phyloP scores from a whole-genome alignment of 2,113 vertebrate species.

The Anguilla japonica region DNA sequence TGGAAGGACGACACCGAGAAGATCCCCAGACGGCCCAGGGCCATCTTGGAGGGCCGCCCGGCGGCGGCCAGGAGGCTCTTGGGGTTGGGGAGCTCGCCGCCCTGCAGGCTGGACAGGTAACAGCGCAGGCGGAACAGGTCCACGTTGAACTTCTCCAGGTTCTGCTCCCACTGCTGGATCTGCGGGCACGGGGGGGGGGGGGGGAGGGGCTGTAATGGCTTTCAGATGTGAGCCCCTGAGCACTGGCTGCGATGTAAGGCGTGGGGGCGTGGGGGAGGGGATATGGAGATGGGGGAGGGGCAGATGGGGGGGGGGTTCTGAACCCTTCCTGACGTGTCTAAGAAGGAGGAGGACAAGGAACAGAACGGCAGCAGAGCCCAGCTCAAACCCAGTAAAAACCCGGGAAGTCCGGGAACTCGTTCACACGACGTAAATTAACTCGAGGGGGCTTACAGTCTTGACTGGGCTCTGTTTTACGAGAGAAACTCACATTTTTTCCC shows the following conservation, averaged over 20 bases:
- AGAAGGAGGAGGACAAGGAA: not conserved
- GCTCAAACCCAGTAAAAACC: not conserved
- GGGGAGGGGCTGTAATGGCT: not conserved
- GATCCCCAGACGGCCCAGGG: constrained; percentile 82
- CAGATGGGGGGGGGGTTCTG: not conserved
- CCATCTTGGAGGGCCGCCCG: constrained; percentile 84
- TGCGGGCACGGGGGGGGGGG: constrained; percentile 46
- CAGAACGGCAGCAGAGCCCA: not conserved
- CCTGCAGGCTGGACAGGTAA: constrained; percentile 91
- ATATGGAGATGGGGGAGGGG: not conserved
- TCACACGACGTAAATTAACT: not conserved
- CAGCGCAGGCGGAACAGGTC: constrained; percentile 88
- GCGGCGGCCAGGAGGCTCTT: constrained; percentile 86
- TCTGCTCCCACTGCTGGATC: constrained; percentile 97
- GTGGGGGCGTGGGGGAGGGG: not conserved
- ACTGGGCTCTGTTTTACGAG: not conserved
- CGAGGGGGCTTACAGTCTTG: not conserved
- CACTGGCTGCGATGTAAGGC: not conserved
- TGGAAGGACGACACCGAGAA: constrained; percentile 93
- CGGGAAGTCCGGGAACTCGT: not conserved
- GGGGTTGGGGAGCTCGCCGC: constrained; percentile 88
- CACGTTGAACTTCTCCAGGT: constrained; percentile 91
- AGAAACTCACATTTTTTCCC: not conserved
- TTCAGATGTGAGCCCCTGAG: not conserved
- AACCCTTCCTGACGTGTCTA: not conserved